phyloP scores from a whole-genome alignment of 2,797 vertebrate genomes.

The Capromys pilorides region DNA sequence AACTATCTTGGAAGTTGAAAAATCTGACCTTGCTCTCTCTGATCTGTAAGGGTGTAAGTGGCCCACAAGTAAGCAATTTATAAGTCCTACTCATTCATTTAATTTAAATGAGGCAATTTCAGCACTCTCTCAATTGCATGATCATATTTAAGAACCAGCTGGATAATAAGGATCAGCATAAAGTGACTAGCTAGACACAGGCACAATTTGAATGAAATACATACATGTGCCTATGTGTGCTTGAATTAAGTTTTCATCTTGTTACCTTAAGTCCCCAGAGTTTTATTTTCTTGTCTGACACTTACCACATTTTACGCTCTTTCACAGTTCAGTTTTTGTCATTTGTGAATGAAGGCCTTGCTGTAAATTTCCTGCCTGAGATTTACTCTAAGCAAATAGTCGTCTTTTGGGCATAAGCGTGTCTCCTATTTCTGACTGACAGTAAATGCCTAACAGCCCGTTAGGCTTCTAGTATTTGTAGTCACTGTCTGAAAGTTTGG shows the following conservation, averaged over 20 bases:
- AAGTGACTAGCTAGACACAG: background rate
- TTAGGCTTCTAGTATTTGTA: background rate
- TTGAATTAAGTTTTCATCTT: background rate
- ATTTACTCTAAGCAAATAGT: background rate
- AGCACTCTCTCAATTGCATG: background rate
- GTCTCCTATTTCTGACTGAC: constrained; percentile 11
- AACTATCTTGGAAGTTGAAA: background rate
- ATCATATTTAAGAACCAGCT: constrained; percentile 7
- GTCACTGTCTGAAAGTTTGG: background rate
- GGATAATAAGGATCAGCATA: background rate
- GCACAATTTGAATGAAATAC: background rate
- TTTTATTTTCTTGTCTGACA: background rate
- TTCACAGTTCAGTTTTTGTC: background rate
- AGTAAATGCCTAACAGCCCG: background rate
- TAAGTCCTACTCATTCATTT: background rate
- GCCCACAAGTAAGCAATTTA: background rate
- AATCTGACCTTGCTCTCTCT: background rate
- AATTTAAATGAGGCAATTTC: background rate
- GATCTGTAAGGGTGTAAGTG: background rate
- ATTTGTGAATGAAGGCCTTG: background rate
- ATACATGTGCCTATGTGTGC: background rate
- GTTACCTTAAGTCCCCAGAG: background rate
- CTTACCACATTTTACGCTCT: background rate
- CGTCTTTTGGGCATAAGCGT: background rate
- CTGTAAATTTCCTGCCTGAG: background rate